Evolutionary conservation across 2,888 invertebrate genomes (phyloP), one percentile per base, ranked within the genome.

Genomic region (Callyntrura sp.): DNA sequence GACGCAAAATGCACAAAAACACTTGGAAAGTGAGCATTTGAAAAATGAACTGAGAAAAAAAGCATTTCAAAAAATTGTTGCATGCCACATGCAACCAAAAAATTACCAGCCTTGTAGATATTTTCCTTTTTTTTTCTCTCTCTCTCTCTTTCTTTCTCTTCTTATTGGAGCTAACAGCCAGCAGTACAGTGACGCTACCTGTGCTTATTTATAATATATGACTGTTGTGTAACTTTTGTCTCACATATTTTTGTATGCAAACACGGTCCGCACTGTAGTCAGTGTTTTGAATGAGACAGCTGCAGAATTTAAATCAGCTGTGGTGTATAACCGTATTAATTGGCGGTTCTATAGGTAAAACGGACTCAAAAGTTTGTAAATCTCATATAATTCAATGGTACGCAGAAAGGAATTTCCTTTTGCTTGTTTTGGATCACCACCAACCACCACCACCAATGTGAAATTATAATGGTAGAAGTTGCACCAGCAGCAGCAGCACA

Each of bases 261-360:
- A 25, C 25, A 23, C 51, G 68, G 35, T 51, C 8, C 51, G 45
- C 70, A 70, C 17, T 51, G n/a, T 48, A 23, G 70, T 35, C 17
- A 43, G 43, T 70, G 51, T 76, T 35, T 85, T 85, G 62, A 79
- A 79, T 68, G 79, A 55, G 86, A 88, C 87, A 81, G 51, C 87
- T 57, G 57, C 73, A 88, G 87, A 88, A 88, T 88, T 88, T 88
- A 88, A 88, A 88, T 88, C 68, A 88, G 87, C 73, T 82, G 57
- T 79, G 20, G 76, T 81, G 28, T 43, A 86, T 62, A 79, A 17
- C 51, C 23, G 23, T 78, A 86, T 86, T 86, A 86, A 86, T 86
- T 78, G 62, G 85, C 17, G 65, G 78, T 65, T 78, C 8, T 62
- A 60, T n/a, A 73, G 51, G 20, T 2, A 25, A 78, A 51, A 78